Percentiles rank a stretch among this genome's conserved stretches.
Conservation (phyloP, 2,888 invertebrate genomes). For the Atrina japonica region DNA sequence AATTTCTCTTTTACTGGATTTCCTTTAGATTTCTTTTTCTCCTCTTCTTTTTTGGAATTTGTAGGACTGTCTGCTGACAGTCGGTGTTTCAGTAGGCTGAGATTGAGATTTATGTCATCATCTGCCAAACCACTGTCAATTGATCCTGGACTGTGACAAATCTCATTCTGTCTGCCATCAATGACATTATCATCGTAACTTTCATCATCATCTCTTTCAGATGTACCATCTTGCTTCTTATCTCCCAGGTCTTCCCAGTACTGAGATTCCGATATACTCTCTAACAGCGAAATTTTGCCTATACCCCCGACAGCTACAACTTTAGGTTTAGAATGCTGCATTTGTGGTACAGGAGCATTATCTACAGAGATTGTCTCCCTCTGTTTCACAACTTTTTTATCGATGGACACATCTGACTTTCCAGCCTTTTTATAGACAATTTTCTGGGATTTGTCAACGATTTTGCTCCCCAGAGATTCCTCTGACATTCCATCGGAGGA, state of each 20-base stretch:
- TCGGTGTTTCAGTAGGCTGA: background rate
- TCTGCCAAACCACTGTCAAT: slow-evolving; percentile 1
- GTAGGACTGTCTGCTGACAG: background rate
- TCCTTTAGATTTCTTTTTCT: slow-evolving; percentile 4
- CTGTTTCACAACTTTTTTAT: slow-evolving; percentile 17
- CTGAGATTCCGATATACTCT: slow-evolving; percentile 65
- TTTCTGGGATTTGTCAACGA: background rate
- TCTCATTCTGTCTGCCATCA: background rate
- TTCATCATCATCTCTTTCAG: background rate
- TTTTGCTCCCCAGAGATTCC: background rate
- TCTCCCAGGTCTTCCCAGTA: slow-evolving; percentile 62
- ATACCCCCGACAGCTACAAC: slow-evolving; percentile 67
- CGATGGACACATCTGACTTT: slow-evolving; percentile 22
- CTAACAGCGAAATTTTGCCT: slow-evolving; percentile 65
- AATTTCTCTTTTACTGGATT: slow-evolving; percentile 21
- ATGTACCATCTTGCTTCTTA: too few species aligned
- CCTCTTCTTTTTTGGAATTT: background rate
- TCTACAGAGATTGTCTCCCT: slow-evolving; percentile 34
- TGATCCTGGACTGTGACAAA: background rate
- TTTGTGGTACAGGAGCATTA: slow-evolving; percentile 60
- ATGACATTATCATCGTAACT: background rate
- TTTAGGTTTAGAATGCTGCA: slow-evolving; percentile 66
- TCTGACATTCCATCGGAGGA: background rate
- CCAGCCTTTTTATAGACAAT: too few species aligned
- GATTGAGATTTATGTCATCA: slow-evolving; percentile 7